Conservation (phyloP, 2,113 vertebrate species). For the Recurvirostra avosetta region DNA sequence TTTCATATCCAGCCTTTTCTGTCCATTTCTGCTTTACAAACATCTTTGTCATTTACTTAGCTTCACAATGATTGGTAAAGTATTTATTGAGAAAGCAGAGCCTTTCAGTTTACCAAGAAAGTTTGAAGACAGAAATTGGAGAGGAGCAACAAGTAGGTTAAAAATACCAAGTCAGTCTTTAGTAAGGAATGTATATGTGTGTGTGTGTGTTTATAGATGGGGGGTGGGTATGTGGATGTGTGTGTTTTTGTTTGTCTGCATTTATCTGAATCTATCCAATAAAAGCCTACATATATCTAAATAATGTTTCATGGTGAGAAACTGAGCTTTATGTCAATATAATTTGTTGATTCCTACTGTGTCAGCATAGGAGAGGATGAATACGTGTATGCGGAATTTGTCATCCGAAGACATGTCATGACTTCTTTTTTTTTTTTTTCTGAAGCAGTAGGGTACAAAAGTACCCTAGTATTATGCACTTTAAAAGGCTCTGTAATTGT, state of each 20-base stretch:
- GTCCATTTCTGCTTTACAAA: background rate
- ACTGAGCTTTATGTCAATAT: too few relatives aligned
- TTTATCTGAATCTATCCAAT: background rate
- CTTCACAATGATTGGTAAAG: background rate
- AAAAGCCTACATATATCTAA: background rate
- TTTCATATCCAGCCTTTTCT: background rate
- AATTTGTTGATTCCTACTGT: too few relatives aligned
- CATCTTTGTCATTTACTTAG: background rate
- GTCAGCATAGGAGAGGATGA: too few relatives aligned
- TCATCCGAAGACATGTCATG: too few relatives aligned
- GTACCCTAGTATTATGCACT: background rate
- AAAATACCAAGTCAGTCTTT: background rate
- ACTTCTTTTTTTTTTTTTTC: too few relatives aligned
- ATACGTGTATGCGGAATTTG: too few relatives aligned
- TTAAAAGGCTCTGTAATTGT: background rate
- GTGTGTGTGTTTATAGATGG: background rate
- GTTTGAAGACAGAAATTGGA: background rate
- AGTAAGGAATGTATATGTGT: background rate
- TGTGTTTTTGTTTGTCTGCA: background rate
- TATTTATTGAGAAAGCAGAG: background rate
- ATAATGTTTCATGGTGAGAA: background rate
- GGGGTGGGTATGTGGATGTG: fast-evolving
- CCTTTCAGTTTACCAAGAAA: background rate
- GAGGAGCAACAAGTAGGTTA: background rate
- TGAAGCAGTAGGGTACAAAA: background rate